Base-by-base conservation (phyloP, 2,888 invertebrate genomes). In the Heliconius cydno region DNA sequence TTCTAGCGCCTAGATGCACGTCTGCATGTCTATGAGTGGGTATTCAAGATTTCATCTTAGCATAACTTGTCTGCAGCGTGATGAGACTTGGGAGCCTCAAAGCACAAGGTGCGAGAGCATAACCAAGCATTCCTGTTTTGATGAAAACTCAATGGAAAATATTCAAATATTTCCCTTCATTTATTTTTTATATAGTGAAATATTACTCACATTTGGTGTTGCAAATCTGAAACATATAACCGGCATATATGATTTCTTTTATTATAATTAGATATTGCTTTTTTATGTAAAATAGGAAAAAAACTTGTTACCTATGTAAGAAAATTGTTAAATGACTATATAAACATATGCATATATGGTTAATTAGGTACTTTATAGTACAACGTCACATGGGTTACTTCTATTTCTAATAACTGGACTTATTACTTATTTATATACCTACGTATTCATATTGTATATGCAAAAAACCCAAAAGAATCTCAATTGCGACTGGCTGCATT, bases 51-150 rank as follows among this genome's bases (percentile, higher is more conserved):
- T 72, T 72, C 60, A 73, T 73, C 73, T 73, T 60, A 60, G 60
- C 73, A 73, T 73, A 73, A 60, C 60, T 38, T 73, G 60, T 73
- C 60, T 73, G 73, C 38, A 60, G n/a, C 73, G 25, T 73, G 57
- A 73, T 73, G 52, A 34, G 34, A 57, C 57, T 57, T 30, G 30
- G 13, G 7, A 34, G 34, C n/a, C 72, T 22, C n/a, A 73, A 60
- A 73, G 34, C 57, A 34, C 22, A 22, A 73, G 25, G 25, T 73
- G n/a, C 57, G n/a, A 2, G n/a, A 34, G 30, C 7, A 30, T 57
- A 34, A 73, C 34, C 41, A 68, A 68, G n/a, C 68, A 34, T 52
- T 57, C 28, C 72, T 34, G 34, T 57, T 68, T n/a, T 68, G 12
- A 68, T 41, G 25, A 68, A 68, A 52, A 22, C 22, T 52, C 34